These are phyloP conservation scores for Pheosia gnoma DNA, from an alignment of 2,888 invertebrate species.

Conservation along the genomic window DNA sequence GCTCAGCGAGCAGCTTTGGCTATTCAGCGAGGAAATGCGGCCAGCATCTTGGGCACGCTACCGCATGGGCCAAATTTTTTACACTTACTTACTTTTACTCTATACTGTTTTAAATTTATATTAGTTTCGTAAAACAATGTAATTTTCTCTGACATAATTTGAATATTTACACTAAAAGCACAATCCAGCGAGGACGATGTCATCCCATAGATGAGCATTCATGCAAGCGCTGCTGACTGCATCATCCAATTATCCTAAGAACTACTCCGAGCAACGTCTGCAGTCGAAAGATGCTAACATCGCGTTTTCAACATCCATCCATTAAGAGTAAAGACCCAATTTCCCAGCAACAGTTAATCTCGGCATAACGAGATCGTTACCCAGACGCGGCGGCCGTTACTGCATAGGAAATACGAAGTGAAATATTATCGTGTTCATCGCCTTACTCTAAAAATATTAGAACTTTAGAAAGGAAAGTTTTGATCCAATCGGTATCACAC, in stretches of 20 bases:
- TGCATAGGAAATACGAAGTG: conserved; percentile 24
- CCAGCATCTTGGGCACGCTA: no score
- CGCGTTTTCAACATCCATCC: conserved; percentile 53
- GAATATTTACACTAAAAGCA: no score
- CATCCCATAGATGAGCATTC: conserved; percentile 26
- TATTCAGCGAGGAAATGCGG: no score
- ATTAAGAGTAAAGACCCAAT: conserved; percentile 54
- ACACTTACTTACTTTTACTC: no score
- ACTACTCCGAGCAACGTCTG: conserved; percentile 27
- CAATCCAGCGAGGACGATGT: conserved; percentile 4
- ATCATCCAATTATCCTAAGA: conserved; percentile 50
- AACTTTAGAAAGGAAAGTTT: no score
- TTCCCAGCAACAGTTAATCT: conserved; percentile 57
- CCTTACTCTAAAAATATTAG: background rate
- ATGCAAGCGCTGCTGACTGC: conserved; percentile 28
- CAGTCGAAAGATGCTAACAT: conserved; percentile 41
- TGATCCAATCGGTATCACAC: no score
- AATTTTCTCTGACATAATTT: no score
- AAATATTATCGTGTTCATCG: conserved; percentile 27
- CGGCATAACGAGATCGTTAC: conserved; percentile 50
- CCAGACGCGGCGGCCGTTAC: conserved; percentile 32
- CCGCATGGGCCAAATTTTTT: no score
- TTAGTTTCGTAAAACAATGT: no score
- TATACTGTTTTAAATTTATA: no score
- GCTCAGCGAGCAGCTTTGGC: no score